Evolutionary conservation across 2,113 vertebrate species (phyloP), one percentile per base, ranked within the genome.

Genomic region (Pardalotus punctatus): DNA sequence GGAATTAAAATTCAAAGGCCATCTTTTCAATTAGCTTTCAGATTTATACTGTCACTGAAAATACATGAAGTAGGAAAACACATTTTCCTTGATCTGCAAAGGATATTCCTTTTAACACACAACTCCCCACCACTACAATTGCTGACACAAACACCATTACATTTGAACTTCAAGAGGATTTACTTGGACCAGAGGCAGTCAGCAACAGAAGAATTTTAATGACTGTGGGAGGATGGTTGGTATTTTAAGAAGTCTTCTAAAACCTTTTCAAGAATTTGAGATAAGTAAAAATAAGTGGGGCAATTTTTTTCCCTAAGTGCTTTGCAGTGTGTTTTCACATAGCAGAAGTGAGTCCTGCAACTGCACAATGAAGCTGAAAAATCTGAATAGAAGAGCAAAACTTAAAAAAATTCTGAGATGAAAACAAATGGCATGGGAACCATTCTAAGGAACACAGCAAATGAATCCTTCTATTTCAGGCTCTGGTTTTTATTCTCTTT

Each of bases 131-230:
- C 10, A n/a, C 48, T 69, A 58, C 35, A 93, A 8, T 8, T 86
- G 54, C 50, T 77, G 92, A 93, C 81, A 91, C 42, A 91, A 96
- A 85, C 47, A 88, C 58, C 51, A 77, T 47, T 64, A 50, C 24
- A 78, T 86, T 83, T 92, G 48, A 96, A 83, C 79, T 88, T 96
- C 62, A 66, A 66, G 71, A 92, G 71, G 64, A 90, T 93, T 91
- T 96, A 90, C 82, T 94, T 78, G 60, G 36, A 82, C 40, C 17
- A 88, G 79, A 92, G 56, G 80, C 86, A 95, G 73, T 67, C 51
- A 92, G 82, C 64, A 90, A 94, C 48, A 84, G 69, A 97, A 97
- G 90, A 96, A 96, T 96, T 93, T 96, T 97, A 96, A 96, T 92
- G 90, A 94, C 90, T 88, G 88, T 90, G 90, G 93, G 88, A 96